These are phyloP conservation scores for Pantherophis vulpinus DNA, from an alignment of 2,797 vertebrate genomes.

Conservation along the genomic window DNA sequence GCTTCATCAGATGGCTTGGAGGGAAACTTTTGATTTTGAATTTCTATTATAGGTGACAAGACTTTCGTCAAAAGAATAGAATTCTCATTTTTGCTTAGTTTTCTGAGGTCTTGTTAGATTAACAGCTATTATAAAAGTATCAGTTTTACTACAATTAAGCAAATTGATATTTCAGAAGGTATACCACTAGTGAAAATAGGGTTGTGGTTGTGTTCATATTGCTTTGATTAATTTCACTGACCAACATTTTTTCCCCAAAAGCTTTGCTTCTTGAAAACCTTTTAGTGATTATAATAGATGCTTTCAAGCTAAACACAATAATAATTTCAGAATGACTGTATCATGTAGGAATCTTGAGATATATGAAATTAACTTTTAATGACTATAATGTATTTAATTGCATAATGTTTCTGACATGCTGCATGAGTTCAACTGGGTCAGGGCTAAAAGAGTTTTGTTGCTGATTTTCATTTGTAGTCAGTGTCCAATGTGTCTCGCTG, in stretches of 20 bases:
- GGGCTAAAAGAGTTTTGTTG: not conserved
- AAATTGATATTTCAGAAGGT: conserved; percentile 1
- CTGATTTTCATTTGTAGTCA: not conserved
- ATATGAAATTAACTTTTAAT: not conserved
- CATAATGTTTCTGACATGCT: not conserved
- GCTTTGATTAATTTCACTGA: not conserved
- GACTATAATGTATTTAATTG: not conserved
- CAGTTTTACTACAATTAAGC: conserved; percentile 30
- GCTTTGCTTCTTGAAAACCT: not conserved
- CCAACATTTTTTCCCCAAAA: not conserved
- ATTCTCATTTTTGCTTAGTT: conserved; percentile 32
- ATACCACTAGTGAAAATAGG: not conserved
- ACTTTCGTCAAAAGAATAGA: conserved; percentile 25
- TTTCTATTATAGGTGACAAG: conserved; percentile 42
- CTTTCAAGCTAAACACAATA: not conserved
- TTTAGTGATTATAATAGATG: not conserved
- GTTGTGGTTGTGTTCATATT: not conserved
- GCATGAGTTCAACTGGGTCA: not conserved
- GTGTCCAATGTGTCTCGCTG: not conserved
- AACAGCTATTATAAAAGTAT: conserved; percentile 18
- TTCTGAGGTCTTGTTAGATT: conserved; percentile 27
- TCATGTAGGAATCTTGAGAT: not conserved
- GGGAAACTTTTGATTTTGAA: conserved; percentile 37
- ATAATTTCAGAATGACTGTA: not conserved
- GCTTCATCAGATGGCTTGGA: not conserved